Evolutionary conservation across 2,797 vertebrate genomes (phyloP).

Genomic region (Myotis pilosus): DNA sequence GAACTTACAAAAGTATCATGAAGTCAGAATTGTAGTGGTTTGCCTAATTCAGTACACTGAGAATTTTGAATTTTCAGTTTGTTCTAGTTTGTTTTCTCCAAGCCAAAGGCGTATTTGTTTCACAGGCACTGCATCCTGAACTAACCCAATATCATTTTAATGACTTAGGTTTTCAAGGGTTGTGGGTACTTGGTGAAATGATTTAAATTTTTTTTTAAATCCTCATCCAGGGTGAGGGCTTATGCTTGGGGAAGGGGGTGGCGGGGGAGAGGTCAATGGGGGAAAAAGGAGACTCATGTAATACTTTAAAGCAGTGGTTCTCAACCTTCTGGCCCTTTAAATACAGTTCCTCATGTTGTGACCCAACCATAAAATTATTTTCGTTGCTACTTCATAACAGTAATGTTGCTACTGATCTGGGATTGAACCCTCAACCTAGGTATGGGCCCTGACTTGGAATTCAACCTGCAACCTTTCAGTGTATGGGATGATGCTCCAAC

Average conservation of each 20-base stretch:
- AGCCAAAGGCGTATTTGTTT: background rate
- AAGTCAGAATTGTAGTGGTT: background rate
- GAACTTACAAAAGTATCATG: background rate
- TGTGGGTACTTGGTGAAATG: background rate
- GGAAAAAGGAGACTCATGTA: too few species aligned
- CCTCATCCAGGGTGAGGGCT: background rate
- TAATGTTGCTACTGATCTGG: background rate
- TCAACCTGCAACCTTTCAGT: background rate
- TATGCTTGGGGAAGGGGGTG: too few species aligned
- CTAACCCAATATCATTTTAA: background rate
- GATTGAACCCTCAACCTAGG: background rate
- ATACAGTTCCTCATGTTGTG: too few species aligned
- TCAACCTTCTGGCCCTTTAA: too few species aligned
- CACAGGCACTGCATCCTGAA: background rate
- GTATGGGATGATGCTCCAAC: background rate
- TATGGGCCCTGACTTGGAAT: background rate
- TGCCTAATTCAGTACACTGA: background rate
- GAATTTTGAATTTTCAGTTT: background rate
- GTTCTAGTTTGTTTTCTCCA: constrained; percentile 4
- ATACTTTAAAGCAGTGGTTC: too few species aligned
- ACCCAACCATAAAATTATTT: too few species aligned
- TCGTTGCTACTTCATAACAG: too few species aligned
- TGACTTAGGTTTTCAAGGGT: background rate
- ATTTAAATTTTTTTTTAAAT: background rate
- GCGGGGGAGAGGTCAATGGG: too few species aligned